A percentile compares a stretch with the other conserved stretches of the same genome.
Evolutionary conservation across 2,888 invertebrate genomes (phyloP).

Genomic region (Polylopha cassiicola): DNA sequence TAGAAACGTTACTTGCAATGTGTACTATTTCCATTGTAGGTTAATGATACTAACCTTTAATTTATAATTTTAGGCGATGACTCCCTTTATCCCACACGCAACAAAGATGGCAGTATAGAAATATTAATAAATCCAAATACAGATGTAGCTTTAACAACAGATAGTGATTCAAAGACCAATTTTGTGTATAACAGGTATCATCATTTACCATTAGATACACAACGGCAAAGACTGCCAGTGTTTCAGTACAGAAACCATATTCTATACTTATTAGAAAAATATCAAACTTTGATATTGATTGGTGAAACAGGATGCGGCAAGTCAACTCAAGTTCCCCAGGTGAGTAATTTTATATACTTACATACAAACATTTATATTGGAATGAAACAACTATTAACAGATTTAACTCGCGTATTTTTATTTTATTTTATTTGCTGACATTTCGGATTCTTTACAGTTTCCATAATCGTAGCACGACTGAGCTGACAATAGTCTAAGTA

Average conservation of each 20-base stretch:
- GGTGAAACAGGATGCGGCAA: slow-evolving; percentile 98
- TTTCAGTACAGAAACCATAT: slow-evolving; percentile 91
- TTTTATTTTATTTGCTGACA: no score
- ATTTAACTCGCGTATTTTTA: no score
- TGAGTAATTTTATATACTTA: slow-evolving; percentile 53
- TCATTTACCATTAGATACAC: slow-evolving; percentile 88
- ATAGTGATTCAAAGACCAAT: slow-evolving; percentile 78
- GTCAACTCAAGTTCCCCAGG: slow-evolving; percentile 97
- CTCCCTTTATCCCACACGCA: slow-evolving; percentile 54
- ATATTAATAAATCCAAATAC: slow-evolving; percentile 57
- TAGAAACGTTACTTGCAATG: no score
- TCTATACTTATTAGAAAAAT: slow-evolving; percentile 89
- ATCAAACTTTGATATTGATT: slow-evolving; percentile 90
- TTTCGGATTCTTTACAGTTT: no score
- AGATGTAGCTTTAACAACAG: slow-evolving; percentile 64
- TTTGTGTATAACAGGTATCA: slow-evolving; percentile 92
- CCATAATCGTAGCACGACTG: no score
- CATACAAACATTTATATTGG: slow-evolving; percentile 7
- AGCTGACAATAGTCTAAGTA: no score
- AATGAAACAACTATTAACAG: no score
- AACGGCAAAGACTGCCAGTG: slow-evolving; percentile 91
- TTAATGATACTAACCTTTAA: no score
- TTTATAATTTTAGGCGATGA: slow-evolving; percentile 38
- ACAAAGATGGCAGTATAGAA: slow-evolving; percentile 59
- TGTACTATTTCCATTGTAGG: no score